Conservation (phyloP, 1,140 invertebrate species). For the Cyclina sinensis region DNA sequence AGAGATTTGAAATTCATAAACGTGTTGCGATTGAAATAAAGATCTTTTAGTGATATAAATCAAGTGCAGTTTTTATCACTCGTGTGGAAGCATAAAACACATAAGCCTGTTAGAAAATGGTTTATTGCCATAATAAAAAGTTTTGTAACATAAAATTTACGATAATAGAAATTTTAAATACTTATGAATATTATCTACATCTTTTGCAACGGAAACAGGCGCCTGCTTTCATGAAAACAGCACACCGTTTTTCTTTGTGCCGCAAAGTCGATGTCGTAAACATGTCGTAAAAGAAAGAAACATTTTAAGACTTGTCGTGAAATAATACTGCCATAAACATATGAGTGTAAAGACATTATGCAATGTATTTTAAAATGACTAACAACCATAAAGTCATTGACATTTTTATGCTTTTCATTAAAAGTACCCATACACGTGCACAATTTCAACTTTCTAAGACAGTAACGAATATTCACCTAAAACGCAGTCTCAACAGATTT, state of each 20-base stretch:
- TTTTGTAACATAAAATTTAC: neutral
- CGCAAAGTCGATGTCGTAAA: neutral
- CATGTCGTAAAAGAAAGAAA: slow-evolving; percentile 11
- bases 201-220: neutral
- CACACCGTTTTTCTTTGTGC: neutral
- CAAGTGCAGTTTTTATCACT: slow-evolving; percentile 38
- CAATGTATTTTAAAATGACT: neutral
- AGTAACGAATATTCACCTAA: too few relatives aligned
- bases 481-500: too few relatives aligned
- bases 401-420: too few relatives aligned
- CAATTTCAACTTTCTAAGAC: too few relatives aligned
- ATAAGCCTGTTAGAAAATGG: neutral
- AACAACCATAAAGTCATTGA: neutral
- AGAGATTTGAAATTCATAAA: too few relatives aligned
- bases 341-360: neutral
- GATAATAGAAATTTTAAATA: slow-evolving; percentile 6
- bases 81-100: neutral
- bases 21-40: too few relatives aligned
- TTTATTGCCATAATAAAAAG: slow-evolving; percentile 27
- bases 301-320: neutral
- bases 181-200: slow-evolving; percentile 32
- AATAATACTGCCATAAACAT: slow-evolving; percentile 1
- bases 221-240: neutral
- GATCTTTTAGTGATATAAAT: neutral
- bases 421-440: too few relatives aligned